Base-by-base conservation (phyloP, 2,888 invertebrate genomes). In the Cheilosia soror region DNA sequence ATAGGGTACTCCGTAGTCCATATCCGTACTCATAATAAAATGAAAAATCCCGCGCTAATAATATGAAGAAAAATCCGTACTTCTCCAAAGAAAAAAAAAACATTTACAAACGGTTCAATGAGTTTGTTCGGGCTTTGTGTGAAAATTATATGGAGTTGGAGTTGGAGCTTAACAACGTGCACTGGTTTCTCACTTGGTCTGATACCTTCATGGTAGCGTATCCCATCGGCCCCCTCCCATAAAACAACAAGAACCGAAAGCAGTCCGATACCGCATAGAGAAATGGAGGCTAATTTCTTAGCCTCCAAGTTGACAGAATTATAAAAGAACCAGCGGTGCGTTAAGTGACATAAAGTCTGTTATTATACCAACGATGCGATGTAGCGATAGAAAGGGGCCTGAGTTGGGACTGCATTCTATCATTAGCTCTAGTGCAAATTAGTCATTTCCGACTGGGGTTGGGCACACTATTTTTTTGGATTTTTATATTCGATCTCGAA, bases 301-400 rank as follows among this genome's bases (percentile, higher is more conserved):
- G 62, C 63, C 68, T 78, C 57, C 72, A 42, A 73, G 62, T 68
- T 57, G 78, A 73, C 78, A 78, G 83, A 78, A 63, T 66, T 33
- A 57, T 66, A 77, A 66, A 58, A 27, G 49, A 83, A 63, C 44
- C 66, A 55, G 11, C 69, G 53, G 42, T 65, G 75, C 73, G 58
- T 71, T 37, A 69, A 75, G 69, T 60, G 83, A 69, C 69, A 65
- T 25, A 20, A 42, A 65, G 60, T 58, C 57, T 69, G 25, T 13
- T 47, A 7, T 51, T 44, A 20, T 20, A 37, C 15, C 53, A 44
- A 27, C 37, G 40, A 65, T 49, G 37, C 37, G 40, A 65, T 49
- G 37, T n/a, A 29, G 29, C 29, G 31, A 60, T 25, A 68, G 31
- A 47, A 37, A 62, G 33, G 33, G 9, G 44, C 37, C 15, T 42